phyloP scores from a whole-genome alignment of 2,113 vertebrate species.

The Myrmecophaga tridactyla region DNA sequence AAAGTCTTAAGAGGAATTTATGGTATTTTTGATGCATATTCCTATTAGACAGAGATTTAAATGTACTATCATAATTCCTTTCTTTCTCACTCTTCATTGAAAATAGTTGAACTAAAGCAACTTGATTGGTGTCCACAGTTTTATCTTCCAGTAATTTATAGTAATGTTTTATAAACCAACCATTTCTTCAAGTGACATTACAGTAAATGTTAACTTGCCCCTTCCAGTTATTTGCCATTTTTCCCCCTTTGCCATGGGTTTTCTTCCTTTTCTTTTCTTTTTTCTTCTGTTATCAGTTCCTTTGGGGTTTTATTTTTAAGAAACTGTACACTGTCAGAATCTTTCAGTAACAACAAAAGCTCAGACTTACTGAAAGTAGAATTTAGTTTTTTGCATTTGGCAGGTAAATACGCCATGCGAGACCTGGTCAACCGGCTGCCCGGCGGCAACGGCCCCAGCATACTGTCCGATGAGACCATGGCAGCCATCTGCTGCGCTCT shows the following conservation, averaged over 20 bases:
- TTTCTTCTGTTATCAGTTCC: background rate
- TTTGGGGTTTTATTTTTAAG: background rate
- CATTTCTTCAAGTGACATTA: background rate
- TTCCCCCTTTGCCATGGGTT: background rate
- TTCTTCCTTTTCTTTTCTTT: background rate
- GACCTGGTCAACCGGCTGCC: conserved; percentile 98
- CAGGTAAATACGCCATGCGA: conserved; percentile 98
- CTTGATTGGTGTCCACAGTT: background rate
- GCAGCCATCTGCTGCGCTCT: conserved; percentile 97
- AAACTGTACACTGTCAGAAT: background rate
- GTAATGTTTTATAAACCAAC: conserved; percentile 48
- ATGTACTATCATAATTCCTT: conserved; percentile 20
- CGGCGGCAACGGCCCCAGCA: conserved; percentile 87
- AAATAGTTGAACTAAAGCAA: background rate
- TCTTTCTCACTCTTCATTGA: conserved; percentile 12
- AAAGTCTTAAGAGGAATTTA: background rate
- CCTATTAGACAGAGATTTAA: background rate
- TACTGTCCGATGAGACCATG: conserved; percentile 94
- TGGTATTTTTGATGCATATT: conserved; percentile 3
- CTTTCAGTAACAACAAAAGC: background rate
- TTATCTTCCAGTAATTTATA: background rate
- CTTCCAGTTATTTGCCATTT: background rate
- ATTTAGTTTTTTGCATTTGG: background rate
- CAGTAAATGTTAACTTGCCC: background rate
- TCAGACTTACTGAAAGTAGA: background rate